Conservation (phyloP, 2,113 vertebrate species). For the Sapajus apella region DNA sequence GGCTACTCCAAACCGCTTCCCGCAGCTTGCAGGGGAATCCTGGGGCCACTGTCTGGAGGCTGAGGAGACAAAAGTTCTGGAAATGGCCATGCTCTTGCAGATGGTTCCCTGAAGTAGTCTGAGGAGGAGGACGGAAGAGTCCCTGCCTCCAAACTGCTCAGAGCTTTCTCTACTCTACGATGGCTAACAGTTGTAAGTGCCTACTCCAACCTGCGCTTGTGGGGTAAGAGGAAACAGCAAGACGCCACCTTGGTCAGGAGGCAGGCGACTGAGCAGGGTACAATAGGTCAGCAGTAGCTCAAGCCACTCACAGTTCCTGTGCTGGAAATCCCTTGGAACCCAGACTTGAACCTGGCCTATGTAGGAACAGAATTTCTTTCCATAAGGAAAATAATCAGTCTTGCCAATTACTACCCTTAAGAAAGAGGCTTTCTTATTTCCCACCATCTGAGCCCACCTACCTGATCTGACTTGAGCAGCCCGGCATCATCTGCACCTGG, state of each 20-base stretch:
- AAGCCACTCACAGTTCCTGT: neutral
- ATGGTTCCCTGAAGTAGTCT: fast-evolving
- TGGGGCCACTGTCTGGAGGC: fast-evolving
- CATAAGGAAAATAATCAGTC: neutral
- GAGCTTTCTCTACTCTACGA: neutral
- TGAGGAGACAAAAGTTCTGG: neutral
- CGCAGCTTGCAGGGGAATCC: neutral
- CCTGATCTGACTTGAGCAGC: conserved; percentile 90
- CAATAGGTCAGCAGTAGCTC: neutral
- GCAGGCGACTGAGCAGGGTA: neutral
- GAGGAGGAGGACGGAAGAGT: fast-evolving
- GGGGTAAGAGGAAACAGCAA: fast-evolving
- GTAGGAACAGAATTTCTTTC: neutral
- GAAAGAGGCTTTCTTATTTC: neutral
- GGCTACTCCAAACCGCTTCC: neutral
- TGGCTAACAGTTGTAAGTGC: neutral
- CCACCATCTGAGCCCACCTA: conserved; percentile 62
- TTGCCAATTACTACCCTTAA: neutral
- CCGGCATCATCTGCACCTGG: conserved; percentile 79
- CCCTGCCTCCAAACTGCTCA: neutral
- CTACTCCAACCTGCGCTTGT: neutral
- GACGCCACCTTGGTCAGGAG: fast-evolving
- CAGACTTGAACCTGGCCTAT: neutral
- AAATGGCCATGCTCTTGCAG: neutral
- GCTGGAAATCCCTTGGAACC: neutral